phyloP scores from a whole-genome alignment of 2,113 vertebrate species.

The Seriola quinqueradiata region DNA sequence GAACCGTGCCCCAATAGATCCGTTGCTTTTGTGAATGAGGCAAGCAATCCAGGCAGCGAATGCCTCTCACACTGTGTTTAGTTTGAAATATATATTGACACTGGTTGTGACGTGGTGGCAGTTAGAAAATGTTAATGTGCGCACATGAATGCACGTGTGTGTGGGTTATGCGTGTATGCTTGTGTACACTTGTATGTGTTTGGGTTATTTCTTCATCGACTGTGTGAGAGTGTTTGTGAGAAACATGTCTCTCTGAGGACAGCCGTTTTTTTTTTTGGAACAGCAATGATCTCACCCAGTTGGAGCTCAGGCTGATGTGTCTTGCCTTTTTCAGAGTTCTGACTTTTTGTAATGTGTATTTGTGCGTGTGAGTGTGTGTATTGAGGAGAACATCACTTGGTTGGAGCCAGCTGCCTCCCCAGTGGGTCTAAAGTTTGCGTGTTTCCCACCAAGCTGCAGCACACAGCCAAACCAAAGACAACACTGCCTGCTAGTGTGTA shows the following conservation, averaged over 20 bases:
- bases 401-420: conserved; percentile 71
- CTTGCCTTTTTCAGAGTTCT: conserved; percentile 70
- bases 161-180: not conserved
- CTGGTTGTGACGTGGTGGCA: conserved; percentile 34
- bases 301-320: conserved; percentile 67
- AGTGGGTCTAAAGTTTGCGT: conserved; percentile 75
- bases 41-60: conserved; percentile 13
- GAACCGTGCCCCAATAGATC: conserved; percentile 30
- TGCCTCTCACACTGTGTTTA: conserved; percentile 34
- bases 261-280: conserved; percentile 76
- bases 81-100: conserved; percentile 37
- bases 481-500: conserved; percentile 40
- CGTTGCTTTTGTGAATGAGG: conserved; percentile 61
- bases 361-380: conserved; percentile 28
- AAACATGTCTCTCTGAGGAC: conserved; percentile 67
- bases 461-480: conserved; percentile 48
- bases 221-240: conserved; percentile 75
- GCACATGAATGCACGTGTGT: not conserved
- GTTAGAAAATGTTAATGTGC: conserved; percentile 17
- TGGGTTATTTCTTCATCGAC: conserved; percentile 44
- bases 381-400: conserved; percentile 56
- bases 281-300: conserved; percentile 75
- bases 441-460: conserved; percentile 76
- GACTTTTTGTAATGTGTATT: conserved; percentile 5
- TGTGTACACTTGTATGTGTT: conserved; percentile 1